Percentiles rank a stretch among this genome's conserved stretches.
These are phyloP conservation scores for Drosophila neoperkinsi DNA, from an alignment of 2,888 invertebrate genomes.

Conservation along the genomic window DNA sequence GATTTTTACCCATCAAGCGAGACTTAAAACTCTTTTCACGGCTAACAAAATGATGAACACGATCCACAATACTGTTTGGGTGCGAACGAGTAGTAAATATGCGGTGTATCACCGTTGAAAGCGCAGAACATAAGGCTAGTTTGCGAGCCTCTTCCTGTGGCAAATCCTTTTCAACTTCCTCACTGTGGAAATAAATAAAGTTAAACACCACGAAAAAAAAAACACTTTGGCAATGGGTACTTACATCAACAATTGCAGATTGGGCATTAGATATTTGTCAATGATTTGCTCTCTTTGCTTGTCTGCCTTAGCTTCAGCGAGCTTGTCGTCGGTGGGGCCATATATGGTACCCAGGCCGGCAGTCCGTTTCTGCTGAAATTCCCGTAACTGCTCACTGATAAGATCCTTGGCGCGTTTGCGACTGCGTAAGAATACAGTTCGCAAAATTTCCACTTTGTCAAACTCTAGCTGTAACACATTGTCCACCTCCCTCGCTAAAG, in stretches of 20 bases:
- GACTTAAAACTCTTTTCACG: constrained; percentile 92
- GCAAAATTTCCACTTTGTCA: constrained; percentile 95
- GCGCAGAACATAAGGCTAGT: constrained; percentile 89
- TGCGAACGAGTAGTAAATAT: constrained; percentile 89
- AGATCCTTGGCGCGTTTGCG: constrained; percentile 87
- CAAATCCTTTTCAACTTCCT: constrained; percentile 88
- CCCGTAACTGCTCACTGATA: constrained; percentile 84
- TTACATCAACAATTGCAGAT: constrained; percentile 89
- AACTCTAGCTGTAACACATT: constrained; percentile 92
- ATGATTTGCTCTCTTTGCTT: constrained; percentile 91
- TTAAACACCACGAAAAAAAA: neutral
- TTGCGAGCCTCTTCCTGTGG: constrained; percentile 88
- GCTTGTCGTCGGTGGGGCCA: constrained; percentile 93
- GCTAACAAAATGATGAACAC: constrained; percentile 93
- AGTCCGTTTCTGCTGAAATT: constrained; percentile 92
- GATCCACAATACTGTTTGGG: constrained; percentile 88
- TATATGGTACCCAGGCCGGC: constrained; percentile 95
- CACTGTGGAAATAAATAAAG: constrained; percentile 83
- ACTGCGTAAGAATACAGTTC: constrained; percentile 95
- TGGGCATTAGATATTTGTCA: constrained; percentile 90
- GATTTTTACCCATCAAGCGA: constrained; percentile 89
- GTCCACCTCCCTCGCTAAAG: constrained; percentile 95
- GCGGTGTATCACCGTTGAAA: constrained; percentile 92
- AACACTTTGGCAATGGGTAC: constrained; percentile 63
- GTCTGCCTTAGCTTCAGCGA: constrained; percentile 92